These are phyloP conservation scores for Alectura lathami DNA, from an alignment of 2,113 vertebrate species.

Conservation along the genomic window DNA sequence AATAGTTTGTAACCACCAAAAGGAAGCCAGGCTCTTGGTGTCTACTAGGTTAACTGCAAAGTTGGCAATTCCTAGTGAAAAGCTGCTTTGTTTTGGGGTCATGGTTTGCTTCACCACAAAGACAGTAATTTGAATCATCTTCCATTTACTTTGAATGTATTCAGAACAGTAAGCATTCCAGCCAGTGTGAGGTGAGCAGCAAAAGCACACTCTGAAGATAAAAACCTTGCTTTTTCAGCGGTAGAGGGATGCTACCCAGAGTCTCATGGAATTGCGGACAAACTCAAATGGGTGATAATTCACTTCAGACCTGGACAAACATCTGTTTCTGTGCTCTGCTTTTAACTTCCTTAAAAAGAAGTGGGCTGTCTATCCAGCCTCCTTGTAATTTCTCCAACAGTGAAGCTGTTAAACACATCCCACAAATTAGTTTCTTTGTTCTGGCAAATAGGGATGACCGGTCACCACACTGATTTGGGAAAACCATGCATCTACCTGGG, in stretches of 20 bases:
- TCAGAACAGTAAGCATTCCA: background rate
- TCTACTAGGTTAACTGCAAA: background rate
- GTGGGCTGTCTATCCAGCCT: background rate
- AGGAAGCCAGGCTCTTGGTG: background rate
- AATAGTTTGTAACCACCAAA: background rate
- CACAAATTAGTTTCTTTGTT: background rate
- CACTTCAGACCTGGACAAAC: background rate
- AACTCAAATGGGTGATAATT: background rate
- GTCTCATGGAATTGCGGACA: background rate
- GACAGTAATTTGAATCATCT: background rate
- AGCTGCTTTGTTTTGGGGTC: background rate
- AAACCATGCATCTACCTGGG: background rate
- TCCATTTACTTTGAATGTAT: background rate
- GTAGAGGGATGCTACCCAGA: background rate
- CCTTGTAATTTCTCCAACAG: background rate
- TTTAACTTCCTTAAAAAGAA: background rate
- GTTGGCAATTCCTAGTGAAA: background rate
- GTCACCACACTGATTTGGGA: background rate
- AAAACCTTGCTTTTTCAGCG: background rate
- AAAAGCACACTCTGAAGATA: background rate
- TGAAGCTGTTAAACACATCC: background rate
- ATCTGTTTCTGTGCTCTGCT: background rate
- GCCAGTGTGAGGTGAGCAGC: background rate
- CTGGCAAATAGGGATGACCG: background rate
- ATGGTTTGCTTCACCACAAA: background rate